phyloP scores from a whole-genome alignment of 1,140 invertebrate genomes.

The Drosophila cardini region DNA sequence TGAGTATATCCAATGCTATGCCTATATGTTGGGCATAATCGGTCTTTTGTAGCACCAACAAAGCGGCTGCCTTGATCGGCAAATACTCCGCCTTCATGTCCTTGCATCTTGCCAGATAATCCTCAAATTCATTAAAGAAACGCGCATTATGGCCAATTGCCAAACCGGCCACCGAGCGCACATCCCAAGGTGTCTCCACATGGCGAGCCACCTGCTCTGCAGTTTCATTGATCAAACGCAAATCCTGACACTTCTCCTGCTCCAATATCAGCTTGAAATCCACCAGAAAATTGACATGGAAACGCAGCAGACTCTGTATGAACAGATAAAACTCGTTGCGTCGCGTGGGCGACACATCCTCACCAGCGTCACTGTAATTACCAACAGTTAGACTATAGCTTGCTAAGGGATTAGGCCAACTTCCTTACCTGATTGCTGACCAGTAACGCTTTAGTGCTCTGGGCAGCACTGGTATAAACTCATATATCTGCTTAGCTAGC shows the following conservation, averaged over 20 bases:
- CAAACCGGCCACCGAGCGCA: constrained; percentile 65
- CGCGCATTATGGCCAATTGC: constrained; percentile 54
- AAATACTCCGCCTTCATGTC: constrained; percentile 20
- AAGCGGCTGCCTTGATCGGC: constrained; percentile 51
- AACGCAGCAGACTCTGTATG: constrained; percentile 61
- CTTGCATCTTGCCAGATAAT: constrained; percentile 29
- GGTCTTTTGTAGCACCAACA: constrained; percentile 43
- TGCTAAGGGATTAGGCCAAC: neutral
- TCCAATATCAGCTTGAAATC: constrained; percentile 30
- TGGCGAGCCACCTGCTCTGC: constrained; percentile 47
- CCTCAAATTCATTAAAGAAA: constrained; percentile 7
- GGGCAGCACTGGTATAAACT: constrained; percentile 45
- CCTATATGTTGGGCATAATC: neutral
- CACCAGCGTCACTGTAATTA: neutral
- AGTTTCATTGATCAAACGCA: constrained; percentile 8
- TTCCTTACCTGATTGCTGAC: constrained; percentile 37
- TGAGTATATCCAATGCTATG: constrained; percentile 37
- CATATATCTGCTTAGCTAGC: constrained; percentile 23
- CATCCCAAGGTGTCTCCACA: constrained; percentile 65
- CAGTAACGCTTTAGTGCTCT: constrained; percentile 41
- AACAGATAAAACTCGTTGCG: constrained; percentile 61
- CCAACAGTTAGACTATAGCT: neutral
- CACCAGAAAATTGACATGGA: constrained; percentile 52
- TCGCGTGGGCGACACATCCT: constrained; percentile 53
- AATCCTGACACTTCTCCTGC: neutral